Evolutionary conservation across 2,888 invertebrate species (phyloP).

Genomic region (Polyploca ridens): DNA sequence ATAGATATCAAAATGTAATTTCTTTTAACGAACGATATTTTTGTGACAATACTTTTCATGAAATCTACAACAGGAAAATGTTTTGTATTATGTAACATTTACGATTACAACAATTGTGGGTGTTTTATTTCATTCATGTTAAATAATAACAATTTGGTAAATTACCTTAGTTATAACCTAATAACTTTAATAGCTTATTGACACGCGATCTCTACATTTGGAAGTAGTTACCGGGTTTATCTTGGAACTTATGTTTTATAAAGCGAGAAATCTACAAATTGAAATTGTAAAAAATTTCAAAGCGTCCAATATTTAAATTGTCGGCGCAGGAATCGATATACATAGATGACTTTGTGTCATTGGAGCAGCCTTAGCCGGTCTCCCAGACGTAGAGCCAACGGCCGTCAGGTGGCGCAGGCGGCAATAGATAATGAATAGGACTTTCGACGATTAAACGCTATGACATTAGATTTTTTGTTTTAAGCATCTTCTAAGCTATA

Average conservation of each 20-base stretch:
- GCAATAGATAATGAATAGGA: constrained; percentile 25
- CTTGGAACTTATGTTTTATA: constrained; percentile 10
- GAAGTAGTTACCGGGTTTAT: not conserved
- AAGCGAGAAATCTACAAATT: constrained; percentile 13
- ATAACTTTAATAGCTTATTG: constrained; percentile 27
- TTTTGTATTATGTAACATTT: not conserved
- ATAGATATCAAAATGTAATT: too few species aligned
- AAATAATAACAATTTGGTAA: constrained; percentile 32
- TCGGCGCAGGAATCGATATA: not conserved
- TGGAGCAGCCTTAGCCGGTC: not conserved
- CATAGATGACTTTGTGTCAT: not conserved
- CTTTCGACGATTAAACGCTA: constrained; percentile 36
- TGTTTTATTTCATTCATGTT: constrained; percentile 23
- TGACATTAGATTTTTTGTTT: constrained; percentile 3
- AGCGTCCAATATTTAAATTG: not conserved
- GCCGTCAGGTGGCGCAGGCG: constrained; percentile 12
- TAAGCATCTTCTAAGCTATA: too few species aligned
- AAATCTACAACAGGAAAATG: not conserved
- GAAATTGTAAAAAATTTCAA: not conserved
- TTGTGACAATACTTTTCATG: too few species aligned
- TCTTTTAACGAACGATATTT: too few species aligned
- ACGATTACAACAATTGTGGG: not conserved
- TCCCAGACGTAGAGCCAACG: not conserved
- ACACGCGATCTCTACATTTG: constrained; percentile 32
- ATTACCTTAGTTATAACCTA: constrained; percentile 30